Evolutionary conservation across 2,113 vertebrate species (phyloP).

Genomic region (Pelvicachromis taeniatus): DNA sequence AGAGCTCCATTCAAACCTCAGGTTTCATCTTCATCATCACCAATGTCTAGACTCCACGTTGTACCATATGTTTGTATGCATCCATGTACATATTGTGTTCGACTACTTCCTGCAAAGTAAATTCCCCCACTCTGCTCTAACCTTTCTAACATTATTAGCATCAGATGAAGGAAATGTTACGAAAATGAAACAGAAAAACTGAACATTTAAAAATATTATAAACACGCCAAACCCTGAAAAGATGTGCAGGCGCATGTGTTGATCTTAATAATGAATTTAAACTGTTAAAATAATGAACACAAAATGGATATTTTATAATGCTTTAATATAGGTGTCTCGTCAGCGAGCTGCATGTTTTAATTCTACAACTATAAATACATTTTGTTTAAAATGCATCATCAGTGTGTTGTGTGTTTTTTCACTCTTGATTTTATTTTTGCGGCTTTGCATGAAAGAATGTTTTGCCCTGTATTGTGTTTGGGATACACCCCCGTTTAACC

Average conservation of each 20-base stretch:
- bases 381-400: not conserved
- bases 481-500: constrained; percentile 28
- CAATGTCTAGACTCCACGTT: not conserved
- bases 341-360: not conserved
- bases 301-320: not conserved
- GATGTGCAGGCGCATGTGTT: not conserved
- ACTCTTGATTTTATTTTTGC: not conserved
- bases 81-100: not conserved
- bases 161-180: not conserved
- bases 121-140: not conserved
- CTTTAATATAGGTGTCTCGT: not conserved
- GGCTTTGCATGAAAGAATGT: not conserved
- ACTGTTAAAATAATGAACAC: not conserved
- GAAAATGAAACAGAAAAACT: not conserved
- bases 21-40: not conserved
- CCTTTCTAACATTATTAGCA: not conserved
- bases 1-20: not conserved
- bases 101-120: not conserved
- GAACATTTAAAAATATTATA: not conserved
- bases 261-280: not conserved
- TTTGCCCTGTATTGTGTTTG: constrained; percentile 29
- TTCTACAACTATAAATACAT: not conserved
- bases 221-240: not conserved
- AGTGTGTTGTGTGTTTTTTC: not conserved
- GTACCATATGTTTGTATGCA: not conserved